These are phyloP conservation scores for Neotragus pygmaeus DNA, from an alignment of 2,113 vertebrate species.

Conservation along the genomic window DNA sequence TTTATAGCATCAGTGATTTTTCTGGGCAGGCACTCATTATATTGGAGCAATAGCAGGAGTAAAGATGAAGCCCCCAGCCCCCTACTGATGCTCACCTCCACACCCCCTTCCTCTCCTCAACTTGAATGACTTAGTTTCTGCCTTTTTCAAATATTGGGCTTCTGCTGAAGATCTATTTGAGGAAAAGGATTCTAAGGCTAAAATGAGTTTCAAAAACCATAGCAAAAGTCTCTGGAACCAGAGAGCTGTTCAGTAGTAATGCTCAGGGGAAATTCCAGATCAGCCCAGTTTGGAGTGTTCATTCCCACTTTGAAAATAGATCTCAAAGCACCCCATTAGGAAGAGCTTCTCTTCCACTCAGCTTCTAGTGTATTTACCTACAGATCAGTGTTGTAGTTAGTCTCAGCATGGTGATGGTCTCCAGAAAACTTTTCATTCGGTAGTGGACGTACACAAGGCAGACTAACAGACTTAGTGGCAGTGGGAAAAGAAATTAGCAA, in stretches of 20 bases:
- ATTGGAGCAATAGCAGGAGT: background rate
- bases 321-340: background rate
- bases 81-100: background rate
- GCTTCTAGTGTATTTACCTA: background rate
- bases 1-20: background rate
- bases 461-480: background rate
- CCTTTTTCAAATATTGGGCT: background rate
- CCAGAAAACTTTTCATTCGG: background rate
- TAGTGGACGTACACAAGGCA: background rate
- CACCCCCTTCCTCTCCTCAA: background rate
- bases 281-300: background rate
- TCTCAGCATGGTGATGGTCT: background rate
- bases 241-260: background rate
- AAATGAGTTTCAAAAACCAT: background rate
- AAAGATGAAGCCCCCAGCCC: background rate
- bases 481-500: background rate
- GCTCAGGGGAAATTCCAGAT: background rate
- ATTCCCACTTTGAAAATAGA: background rate
- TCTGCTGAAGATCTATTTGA: constrained; percentile 7
- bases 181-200: background rate
- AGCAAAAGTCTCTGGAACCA: background rate
- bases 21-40: background rate
- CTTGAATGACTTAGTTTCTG: background rate
- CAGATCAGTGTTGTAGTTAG: background rate
- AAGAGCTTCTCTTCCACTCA: background rate